Evolutionary conservation across 2,888 invertebrate species (phyloP), one percentile per base, ranked within the genome.

Genomic region (Drosophila neotestacea): DNA sequence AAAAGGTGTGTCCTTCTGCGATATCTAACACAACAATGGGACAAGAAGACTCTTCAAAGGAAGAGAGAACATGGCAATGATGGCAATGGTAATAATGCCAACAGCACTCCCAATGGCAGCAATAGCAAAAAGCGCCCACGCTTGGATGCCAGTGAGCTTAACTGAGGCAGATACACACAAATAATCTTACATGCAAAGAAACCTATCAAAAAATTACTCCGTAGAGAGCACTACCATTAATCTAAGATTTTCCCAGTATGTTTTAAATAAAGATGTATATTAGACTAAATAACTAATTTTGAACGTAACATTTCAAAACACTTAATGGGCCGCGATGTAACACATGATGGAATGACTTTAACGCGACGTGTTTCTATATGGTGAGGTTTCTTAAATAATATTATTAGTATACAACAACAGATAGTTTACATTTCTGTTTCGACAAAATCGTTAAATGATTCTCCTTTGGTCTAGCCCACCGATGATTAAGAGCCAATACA

Each of bases 21-120:
- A 93, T 98, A 98, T 93, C 94, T 98, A 76, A 98, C 98, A 88
- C 97, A 98, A 90, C 97, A 98, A 93, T 98, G 98, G 97, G 98
- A 98, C 91, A 98, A 97, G 94, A 97, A 97, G 94, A 90, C 90
- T 4, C 69, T 90, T 95, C 91, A 92, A 30, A 81, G 91, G 4
- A 92, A 92, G 60, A 87, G 92, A 7, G 92, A 92, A 30, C 91
- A 92, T 62, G 84, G 80, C 22, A 77, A 64, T 27, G 79, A 85
- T 0, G 74, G 67, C 30, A 79, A 50, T 32, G 50, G 50, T 6
- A 48, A 16, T 6, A 48, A 48, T 36, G 50, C 36, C 50, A 50
- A 50, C 36, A 50, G 36, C 50, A 50, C 50, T 36, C 36, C 77
- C 22, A 77, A 81, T 30, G 84, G 86, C 6, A 84, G 77, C 60